Evolutionary conservation across 2,113 vertebrate genomes (phyloP), one percentile per base, ranked within the genome.

Genomic region (Sisor rabdophorus): DNA sequence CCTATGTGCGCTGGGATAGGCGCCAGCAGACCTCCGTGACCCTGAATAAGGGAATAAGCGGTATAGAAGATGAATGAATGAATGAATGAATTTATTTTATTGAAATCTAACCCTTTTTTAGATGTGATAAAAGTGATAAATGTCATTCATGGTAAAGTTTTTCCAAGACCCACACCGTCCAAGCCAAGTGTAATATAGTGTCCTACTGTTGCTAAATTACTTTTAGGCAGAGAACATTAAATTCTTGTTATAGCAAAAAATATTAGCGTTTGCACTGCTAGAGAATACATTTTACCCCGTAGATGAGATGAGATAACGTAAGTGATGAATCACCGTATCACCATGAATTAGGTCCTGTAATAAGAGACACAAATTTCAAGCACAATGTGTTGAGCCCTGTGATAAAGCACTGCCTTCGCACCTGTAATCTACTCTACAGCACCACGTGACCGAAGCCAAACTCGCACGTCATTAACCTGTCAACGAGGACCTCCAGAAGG

Each of bases 401-500:
- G 69, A 63, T 63, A 71, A 77, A 4, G 55, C 26, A 22, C 65
- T 26, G 58, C 80, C 67, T 56, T 73, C 69, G 30, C 69, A 63
- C 70, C 77, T 72, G 67, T 76, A 40, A 80, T 81, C 84, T 76
- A 73, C 53, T 79, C 59, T 61, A 9, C 26, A 82, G 79, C 71
- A 77, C 69, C 61, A 75, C 71, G 73, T 73, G 82, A 79, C 82
- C 77, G 84, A 74, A 80, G 80, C 76, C 82, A 83, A 85, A 65
- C 79, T 56, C 63, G 69, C 67, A 85, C 74, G 54, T 81, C 85
- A 75, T 87, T 85, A 84, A 86, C 80, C 80, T 81, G 69, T 67
- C 80, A 74, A 75, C 22, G 54, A 55, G 69, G 50, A 71, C 82
- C 86, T 79, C 77, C 79, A 78, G 80, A 73, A 69, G 68, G 60